Conservation (phyloP, 2,113 vertebrate genomes). For the Puffinus mauretanicus region DNA sequence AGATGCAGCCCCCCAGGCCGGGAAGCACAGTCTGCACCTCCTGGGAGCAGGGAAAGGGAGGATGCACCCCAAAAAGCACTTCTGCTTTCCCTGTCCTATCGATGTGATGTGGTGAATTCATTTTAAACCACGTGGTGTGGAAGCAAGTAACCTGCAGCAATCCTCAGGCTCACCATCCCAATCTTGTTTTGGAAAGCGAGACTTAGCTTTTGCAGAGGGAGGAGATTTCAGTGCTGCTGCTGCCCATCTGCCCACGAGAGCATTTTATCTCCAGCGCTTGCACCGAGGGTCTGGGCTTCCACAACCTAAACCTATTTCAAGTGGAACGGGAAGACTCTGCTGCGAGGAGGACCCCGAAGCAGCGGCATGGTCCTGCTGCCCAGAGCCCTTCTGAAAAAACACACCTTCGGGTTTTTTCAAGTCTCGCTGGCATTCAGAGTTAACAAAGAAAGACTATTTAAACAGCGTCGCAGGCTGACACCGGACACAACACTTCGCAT, state of each 20-base stretch:
- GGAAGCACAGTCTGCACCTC: not conserved
- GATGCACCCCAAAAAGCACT: not conserved
- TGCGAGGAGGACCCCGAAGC: not conserved
- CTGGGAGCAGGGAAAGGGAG: not conserved
- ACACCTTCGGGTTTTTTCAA: not conserved
- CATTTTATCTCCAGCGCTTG: not conserved
- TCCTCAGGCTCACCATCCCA: not conserved
- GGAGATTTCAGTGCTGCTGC: not conserved
- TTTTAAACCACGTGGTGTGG: not conserved
- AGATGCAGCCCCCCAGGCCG: not conserved
- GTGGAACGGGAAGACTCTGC: not conserved
- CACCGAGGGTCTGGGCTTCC: not conserved
- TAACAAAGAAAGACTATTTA: not conserved
- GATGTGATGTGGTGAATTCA: rapidly evolving
- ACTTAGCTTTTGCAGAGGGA: not conserved
- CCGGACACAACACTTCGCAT: not conserved
- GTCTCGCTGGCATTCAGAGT: too few species aligned
- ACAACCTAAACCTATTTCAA: not conserved
- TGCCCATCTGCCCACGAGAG: not conserved
- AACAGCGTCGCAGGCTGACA: rapidly evolving
- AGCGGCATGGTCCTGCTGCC: not conserved
- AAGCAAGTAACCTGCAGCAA: not conserved
- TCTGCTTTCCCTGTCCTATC: not conserved
- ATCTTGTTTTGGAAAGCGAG: not conserved
- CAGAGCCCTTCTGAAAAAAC: not conserved